Evolutionary conservation across 2,113 vertebrate species (phyloP).

Genomic region (Paradoxurus hermaphroditus): DNA sequence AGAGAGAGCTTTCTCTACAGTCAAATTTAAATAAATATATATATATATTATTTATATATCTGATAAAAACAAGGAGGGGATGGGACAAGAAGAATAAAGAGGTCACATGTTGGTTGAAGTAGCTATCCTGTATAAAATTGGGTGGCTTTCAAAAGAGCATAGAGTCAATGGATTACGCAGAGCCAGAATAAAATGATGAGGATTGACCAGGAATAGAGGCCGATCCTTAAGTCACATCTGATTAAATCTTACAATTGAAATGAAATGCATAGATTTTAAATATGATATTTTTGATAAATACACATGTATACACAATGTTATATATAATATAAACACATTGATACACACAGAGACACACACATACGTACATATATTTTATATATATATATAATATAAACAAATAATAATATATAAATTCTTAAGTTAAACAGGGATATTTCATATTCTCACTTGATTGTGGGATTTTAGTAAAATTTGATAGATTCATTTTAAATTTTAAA

Average conservation of each 20-base stretch:
- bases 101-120: not conserved
- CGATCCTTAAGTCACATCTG: not conserved
- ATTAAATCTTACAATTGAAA: not conserved
- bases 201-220: fast-evolving
- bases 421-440: not conserved
- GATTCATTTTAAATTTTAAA: not conserved
- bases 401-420: not conserved
- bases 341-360: not conserved
- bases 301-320: not conserved
- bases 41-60: too few species aligned
- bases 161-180: not conserved
- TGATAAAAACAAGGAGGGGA: not conserved
- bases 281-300: not conserved
- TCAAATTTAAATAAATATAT: not conserved
- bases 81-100: not conserved
- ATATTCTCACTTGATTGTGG: not conserved
- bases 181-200: not conserved
- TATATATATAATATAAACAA: not conserved
- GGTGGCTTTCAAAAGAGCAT: not conserved
- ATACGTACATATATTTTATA: too few species aligned
- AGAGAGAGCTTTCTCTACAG: not conserved
- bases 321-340: not conserved
- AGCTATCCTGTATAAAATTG: not conserved
- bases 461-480: not conserved
- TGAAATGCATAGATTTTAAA: not conserved